Evolutionary conservation across 2,888 invertebrate species (phyloP), one percentile per base, ranked within the genome.

Genomic region (Drosophila tanythrix): DNA sequence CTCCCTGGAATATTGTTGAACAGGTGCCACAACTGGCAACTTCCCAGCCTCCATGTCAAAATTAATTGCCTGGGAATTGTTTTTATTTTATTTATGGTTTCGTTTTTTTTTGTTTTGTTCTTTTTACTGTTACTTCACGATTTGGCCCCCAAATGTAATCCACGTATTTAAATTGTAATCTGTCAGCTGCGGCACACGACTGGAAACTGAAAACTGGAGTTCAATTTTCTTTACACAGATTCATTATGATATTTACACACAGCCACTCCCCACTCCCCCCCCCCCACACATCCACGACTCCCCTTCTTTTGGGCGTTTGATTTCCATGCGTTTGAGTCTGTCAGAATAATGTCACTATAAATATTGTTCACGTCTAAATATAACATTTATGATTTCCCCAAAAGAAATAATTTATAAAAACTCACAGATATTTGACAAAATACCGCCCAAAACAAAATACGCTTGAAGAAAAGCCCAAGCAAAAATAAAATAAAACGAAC

Each of bases 321-420:
- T 70, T 79, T 69, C 62, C 71, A 66, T 74, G 57, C 43, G 76
- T 60, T 50, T 63, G 56, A 43, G 72, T 40, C 58, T 76, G 74
- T 81, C 70, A 78, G 68, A 81, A 71, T 74, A 77, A 82, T 83
- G 76, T 68, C 81, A 81, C 84, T 73, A 83, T 84, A 83, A 83
- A 83, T 84, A 81, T 79, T 81, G 63, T 76, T 70, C 74, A 76
- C 69, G 76, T 84, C 84, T 83, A 83, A 84, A 83, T 84, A 79
- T 82, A 83, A 73, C 79, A 80, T 83, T 83, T 83, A 83, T 83
- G 83, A 84, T 80, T 82, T 72, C 66, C 65, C 56, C 57, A 13
- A 66, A 25, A 73, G 70, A 82, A 74, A 82, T 84, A 82, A 76
- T 79, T 82, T 84, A 81, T 74, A 79, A 69, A 72, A 78, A 74